A percentile compares a stretch with the other conserved stretches of the same genome.
These are phyloP conservation scores for Gymnothorax reevesii DNA, from an alignment of 2,797 vertebrate genomes.

Conservation along the genomic window DNA sequence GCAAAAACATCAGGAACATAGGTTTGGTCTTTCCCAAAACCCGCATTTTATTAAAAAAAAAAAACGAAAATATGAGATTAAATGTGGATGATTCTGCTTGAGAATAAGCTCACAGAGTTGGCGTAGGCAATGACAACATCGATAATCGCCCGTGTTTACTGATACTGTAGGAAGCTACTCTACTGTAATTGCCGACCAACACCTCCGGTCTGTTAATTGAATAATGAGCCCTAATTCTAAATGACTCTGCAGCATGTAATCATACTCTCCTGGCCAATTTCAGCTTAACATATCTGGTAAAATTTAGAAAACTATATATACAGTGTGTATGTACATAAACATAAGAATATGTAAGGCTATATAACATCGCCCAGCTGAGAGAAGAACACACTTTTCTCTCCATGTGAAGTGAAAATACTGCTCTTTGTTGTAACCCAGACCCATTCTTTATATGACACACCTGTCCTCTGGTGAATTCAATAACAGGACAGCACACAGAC, in stretches of 20 bases:
- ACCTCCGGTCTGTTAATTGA: neutral
- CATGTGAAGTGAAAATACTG: neutral
- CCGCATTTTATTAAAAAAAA: too few species aligned
- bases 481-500: neutral
- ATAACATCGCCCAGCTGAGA: neutral
- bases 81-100: too few species aligned
- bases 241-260: neutral
- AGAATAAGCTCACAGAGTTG: too few species aligned
- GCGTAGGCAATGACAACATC: too few species aligned
- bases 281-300: too few species aligned
- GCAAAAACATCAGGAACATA: too few species aligned
- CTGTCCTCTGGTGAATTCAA: conserved; percentile 7
- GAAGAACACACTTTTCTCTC: neutral
- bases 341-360: neutral
- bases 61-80: too few species aligned
- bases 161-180: too few species aligned
- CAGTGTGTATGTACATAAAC: neutral
- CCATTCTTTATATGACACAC: neutral
- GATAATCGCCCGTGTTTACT: too few species aligned
- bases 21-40: too few species aligned
- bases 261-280: neutral
- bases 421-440: conserved; percentile 3
- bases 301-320: too few species aligned
- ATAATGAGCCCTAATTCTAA: neutral
- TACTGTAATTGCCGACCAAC: too few species aligned